Percentiles rank a stretch among this genome's conserved stretches.
Conservation (phyloP, 1,140 invertebrate species). For the Kradibia gibbosae region DNA sequence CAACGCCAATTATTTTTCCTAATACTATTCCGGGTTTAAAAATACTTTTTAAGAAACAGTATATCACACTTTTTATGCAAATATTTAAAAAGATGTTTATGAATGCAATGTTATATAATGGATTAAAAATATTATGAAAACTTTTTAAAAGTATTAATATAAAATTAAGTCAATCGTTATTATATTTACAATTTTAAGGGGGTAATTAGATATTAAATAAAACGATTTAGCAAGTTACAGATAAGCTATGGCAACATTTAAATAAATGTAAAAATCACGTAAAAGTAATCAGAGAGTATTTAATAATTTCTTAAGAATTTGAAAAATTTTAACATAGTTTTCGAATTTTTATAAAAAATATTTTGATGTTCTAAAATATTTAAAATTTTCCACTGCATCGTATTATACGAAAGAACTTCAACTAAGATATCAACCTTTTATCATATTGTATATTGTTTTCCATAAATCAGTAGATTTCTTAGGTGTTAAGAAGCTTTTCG, state of each 20-base stretch:
- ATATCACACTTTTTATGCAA: neutral
- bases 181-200: too few species aligned
- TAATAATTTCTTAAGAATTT: too few species aligned
- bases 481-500: neutral
- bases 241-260: too few species aligned
- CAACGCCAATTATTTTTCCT: neutral
- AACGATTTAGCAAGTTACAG: too few species aligned
- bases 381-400: neutral
- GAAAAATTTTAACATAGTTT: neutral
- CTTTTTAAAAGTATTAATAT: neutral
- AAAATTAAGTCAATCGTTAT: too few species aligned
- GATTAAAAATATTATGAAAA: neutral
- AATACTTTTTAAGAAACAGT: neutral
- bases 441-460: slow-evolving; percentile 10
- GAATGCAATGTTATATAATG: neutral
- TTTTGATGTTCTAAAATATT: neutral
- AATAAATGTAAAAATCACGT: too few species aligned
- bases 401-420: neutral
- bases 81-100: neutral
- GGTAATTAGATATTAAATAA: too few species aligned
- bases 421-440: slow-evolving; percentile 6
- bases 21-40: neutral
- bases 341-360: neutral
- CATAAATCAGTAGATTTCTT: slow-evolving; percentile 15
- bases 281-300: too few species aligned